phyloP scores from a whole-genome alignment of 2,797 vertebrate species.

The Hemibagrus guttatus region DNA sequence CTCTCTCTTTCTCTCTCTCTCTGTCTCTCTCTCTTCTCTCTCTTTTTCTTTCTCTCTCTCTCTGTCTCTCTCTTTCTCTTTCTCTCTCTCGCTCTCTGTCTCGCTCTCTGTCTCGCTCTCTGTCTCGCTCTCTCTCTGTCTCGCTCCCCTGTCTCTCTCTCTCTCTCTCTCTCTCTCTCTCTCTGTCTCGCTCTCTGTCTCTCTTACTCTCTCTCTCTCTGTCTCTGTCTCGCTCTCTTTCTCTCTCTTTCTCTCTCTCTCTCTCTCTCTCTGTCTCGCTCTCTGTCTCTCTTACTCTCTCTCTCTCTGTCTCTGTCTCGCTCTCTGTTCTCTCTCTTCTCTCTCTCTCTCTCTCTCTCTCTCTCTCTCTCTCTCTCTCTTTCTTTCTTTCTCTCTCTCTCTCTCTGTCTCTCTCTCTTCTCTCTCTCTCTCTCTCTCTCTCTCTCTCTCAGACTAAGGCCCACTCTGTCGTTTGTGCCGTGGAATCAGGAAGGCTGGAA shows the following conservation, averaged over 20 bases:
- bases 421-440: neutral
- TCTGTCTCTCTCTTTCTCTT: constrained; percentile 1
- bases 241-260: neutral
- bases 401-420: too few relatives aligned
- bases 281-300: too few relatives aligned
- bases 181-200: neutral
- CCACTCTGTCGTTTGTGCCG: constrained; percentile 86
- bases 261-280: too few relatives aligned
- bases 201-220: constrained; percentile 2
- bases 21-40: neutral
- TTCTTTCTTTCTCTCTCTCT: neutral
- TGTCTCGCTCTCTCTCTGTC: neutral
- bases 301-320: neutral
- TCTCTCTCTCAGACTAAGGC: constrained; percentile 78
- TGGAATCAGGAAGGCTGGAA: constrained; percentile 99
- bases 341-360: too few relatives aligned
- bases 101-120: constrained; percentile 22
- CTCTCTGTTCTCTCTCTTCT: neutral
- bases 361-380: constrained; percentile 21
- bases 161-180: neutral
- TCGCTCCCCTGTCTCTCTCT: constrained; percentile 2
- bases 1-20: too few relatives aligned
- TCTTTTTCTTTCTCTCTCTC: neutral
- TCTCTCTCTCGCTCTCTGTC: neutral
- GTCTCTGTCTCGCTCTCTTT: too few relatives aligned